These are phyloP conservation scores for Quadriops clusia DNA, from an alignment of 2,888 invertebrate genomes.

Conservation along the genomic window DNA sequence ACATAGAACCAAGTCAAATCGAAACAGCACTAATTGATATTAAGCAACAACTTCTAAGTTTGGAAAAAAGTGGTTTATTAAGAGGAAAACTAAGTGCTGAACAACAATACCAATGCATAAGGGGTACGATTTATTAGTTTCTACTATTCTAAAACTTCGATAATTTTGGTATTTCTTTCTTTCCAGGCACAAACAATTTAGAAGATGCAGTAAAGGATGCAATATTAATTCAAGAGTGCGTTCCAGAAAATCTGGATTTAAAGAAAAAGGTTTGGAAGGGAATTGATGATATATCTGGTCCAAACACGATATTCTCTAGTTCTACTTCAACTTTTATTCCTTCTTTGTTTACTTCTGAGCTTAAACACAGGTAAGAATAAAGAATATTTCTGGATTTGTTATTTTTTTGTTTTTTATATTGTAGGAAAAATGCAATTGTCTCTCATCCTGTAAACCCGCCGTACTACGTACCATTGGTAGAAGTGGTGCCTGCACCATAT, in stretches of 20 bases:
- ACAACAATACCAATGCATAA: slow-evolving; percentile 66
- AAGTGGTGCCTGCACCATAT: slow-evolving; percentile 91
- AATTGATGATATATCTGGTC: slow-evolving; percentile 65
- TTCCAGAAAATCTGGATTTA: slow-evolving; percentile 77
- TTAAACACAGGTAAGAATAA: slow-evolving; percentile 50
- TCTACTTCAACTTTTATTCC: slow-evolving; percentile 90
- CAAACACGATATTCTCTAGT: slow-evolving; percentile 73
- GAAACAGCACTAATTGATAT: slow-evolving; percentile 63
- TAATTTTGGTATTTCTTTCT: slow-evolving; percentile 5
- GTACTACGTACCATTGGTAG: slow-evolving; percentile 88
- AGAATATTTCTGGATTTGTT: slow-evolving; percentile 2
- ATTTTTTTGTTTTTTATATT: slow-evolving; percentile 10
- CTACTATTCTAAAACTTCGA: neutral
- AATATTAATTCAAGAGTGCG: slow-evolving; percentile 82
- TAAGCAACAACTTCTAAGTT: slow-evolving; percentile 52
- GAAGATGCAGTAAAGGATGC: slow-evolving; percentile 63
- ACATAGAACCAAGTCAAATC: slow-evolving; percentile 67
- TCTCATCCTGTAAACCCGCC: slow-evolving; percentile 96
- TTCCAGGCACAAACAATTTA: slow-evolving; percentile 52
- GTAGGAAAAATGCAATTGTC: slow-evolving; percentile 54
- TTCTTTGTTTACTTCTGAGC: slow-evolving; percentile 68
- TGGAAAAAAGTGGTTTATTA: slow-evolving; percentile 61
- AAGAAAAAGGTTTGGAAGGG: slow-evolving; percentile 70
- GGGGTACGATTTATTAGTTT: slow-evolving; percentile 41
- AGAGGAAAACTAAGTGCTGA: slow-evolving; percentile 63